Conservation (phyloP, 2,797 vertebrate species). For the Pipistrellus pygmaeus region DNA sequence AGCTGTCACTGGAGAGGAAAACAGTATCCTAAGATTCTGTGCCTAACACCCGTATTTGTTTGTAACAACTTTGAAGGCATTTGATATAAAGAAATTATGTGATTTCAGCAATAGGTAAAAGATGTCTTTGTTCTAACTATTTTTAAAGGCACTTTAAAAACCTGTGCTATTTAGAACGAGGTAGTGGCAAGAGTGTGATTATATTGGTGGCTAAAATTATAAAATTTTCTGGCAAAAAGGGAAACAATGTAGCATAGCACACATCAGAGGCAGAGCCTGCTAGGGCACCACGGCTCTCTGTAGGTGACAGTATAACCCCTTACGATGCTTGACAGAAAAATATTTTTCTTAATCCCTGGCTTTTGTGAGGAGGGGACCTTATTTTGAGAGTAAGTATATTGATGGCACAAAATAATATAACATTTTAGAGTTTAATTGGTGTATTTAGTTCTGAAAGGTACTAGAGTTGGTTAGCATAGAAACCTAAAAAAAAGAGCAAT, state of each 20-base stretch:
- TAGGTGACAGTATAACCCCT: not conserved
- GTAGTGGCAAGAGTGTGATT: slow-evolving; percentile 53
- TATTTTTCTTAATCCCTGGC: not conserved
- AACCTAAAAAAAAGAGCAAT: not conserved
- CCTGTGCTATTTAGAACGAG: not conserved
- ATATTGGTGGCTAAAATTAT: slow-evolving; percentile 70
- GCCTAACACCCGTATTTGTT: slow-evolving; percentile 87
- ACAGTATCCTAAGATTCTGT: slow-evolving; percentile 84
- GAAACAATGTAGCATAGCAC: not conserved
- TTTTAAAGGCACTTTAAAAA: slow-evolving; percentile 15
- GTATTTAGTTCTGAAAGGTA: slow-evolving; percentile 42
- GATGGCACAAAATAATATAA: slow-evolving; percentile 52
- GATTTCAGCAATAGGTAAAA: slow-evolving; percentile 28
- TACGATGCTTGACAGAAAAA: not conserved
- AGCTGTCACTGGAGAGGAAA: slow-evolving; percentile 92
- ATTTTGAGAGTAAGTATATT: not conserved
- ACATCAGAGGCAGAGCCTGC: not conserved
- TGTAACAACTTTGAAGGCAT: slow-evolving; percentile 85
- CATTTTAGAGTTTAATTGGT: slow-evolving; percentile 48
- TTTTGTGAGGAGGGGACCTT: not conserved
- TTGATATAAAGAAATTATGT: slow-evolving; percentile 73
- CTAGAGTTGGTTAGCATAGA: not conserved
- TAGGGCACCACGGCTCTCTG: not conserved
- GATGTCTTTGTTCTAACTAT: not conserved
- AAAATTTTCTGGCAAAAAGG: slow-evolving; percentile 39